These are phyloP conservation scores for Coremacera marginata DNA, from an alignment of 2,888 invertebrate species.

Conservation along the genomic window DNA sequence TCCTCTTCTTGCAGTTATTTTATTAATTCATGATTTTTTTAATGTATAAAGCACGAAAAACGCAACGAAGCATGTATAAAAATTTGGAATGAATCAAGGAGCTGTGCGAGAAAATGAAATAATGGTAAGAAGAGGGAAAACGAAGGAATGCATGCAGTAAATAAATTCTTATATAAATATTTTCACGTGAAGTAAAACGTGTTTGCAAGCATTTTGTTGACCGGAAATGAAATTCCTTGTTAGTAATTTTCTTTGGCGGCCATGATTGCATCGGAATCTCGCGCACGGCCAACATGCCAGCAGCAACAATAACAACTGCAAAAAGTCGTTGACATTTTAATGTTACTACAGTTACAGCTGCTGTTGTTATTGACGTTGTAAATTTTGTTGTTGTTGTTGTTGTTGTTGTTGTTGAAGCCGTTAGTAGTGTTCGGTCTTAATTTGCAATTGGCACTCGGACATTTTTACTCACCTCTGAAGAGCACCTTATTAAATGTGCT, in stretches of 20 bases:
- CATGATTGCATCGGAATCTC: constrained; percentile 42
- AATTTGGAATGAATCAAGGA: neutral
- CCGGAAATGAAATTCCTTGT: constrained; percentile 52
- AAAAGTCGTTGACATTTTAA: constrained; percentile 3
- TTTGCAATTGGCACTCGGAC: neutral
- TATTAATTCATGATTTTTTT: neutral
- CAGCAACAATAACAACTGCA: constrained; percentile 27
- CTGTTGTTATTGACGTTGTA: neutral
- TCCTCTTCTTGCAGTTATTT: neutral
- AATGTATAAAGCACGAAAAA: no score
- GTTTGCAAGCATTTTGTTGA: constrained; percentile 43
- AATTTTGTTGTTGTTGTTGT: neutral
- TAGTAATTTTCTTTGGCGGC: constrained; percentile 36
- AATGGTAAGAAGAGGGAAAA: neutral
- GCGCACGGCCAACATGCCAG: constrained; percentile 35
- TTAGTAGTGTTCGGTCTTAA: neutral
- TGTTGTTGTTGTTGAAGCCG: neutral
- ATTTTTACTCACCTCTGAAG: constrained; percentile 79
- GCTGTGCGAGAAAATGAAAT: neutral
- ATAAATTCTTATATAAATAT: constrained; percentile 8
- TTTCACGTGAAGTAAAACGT: constrained; percentile 27
- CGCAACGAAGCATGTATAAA: no score
- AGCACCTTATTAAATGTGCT: constrained; percentile 89
- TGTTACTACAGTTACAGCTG: constrained; percentile 22
- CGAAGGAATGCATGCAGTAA: neutral